A percentile compares a stretch with the other conserved stretches of the same genome.
Conservation (phyloP, 2,888 invertebrate genomes). For the Matsumyia berberina region DNA sequence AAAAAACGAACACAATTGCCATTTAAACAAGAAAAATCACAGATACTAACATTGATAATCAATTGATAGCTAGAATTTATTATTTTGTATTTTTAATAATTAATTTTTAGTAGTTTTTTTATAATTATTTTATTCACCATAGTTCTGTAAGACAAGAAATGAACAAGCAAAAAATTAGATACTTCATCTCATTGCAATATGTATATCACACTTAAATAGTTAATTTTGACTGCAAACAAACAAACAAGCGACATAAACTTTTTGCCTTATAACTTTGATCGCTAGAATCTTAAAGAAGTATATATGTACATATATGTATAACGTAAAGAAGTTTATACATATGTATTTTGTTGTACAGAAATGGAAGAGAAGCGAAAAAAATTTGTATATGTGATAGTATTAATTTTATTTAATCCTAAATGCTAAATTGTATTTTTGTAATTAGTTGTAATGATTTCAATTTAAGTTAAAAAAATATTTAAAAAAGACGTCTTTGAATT, state of each 20-base stretch:
- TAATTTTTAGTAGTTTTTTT: constrained; percentile 52
- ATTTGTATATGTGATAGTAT: constrained; percentile 75
- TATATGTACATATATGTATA: constrained; percentile 11
- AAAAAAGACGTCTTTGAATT: constrained; percentile 24
- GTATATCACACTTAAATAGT: constrained; percentile 61
- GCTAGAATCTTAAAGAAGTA: constrained; percentile 31
- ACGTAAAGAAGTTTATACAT: constrained; percentile 13
- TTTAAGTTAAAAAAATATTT: constrained; percentile 32
- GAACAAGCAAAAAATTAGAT: constrained; percentile 19
- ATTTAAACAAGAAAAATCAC: constrained; percentile 63
- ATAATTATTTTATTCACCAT: constrained; percentile 66
- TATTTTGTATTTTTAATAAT: constrained; percentile 65
- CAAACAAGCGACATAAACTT: constrained; percentile 27
- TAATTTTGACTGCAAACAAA: constrained; percentile 64
- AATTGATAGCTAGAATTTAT: constrained; percentile 82
- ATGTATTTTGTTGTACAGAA: constrained; percentile 63
- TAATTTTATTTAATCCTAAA: constrained; percentile 76
- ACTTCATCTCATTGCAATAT: constrained; percentile 67
- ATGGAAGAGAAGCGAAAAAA: constrained; percentile 43
- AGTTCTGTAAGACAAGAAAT: constrained; percentile 44
- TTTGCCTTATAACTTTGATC: constrained; percentile 14
- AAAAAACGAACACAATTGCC: constrained; percentile 66
- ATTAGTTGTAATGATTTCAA: constrained; percentile 51
- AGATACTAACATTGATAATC: constrained; percentile 53
- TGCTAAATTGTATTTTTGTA: constrained; percentile 37